Evolutionary conservation across 2,113 vertebrate species (phyloP).

Genomic region (Aix galericulata): DNA sequence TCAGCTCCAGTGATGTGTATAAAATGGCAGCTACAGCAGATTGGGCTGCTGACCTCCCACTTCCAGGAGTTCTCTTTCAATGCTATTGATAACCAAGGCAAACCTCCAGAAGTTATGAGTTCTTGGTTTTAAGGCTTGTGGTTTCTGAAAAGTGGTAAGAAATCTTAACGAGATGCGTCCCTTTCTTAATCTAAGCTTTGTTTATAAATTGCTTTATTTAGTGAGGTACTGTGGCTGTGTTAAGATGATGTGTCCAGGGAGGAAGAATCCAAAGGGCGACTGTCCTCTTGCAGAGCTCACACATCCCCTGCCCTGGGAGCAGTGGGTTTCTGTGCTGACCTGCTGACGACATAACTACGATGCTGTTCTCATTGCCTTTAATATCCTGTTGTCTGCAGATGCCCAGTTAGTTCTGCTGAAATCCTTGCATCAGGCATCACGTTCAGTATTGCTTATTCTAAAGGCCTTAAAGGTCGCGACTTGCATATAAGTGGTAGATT

Average conservation of each 20-base stretch:
- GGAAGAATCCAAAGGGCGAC: background rate
- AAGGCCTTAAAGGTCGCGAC: background rate
- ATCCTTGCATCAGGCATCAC: background rate
- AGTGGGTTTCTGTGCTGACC: background rate
- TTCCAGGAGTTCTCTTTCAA: background rate
- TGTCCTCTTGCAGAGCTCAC: background rate
- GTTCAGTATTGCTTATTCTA: background rate
- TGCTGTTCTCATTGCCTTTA: background rate
- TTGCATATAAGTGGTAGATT: background rate
- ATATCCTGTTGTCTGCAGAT: background rate
- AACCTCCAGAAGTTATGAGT: rapidly evolving
- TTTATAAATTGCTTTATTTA: background rate
- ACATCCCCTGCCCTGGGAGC: rapidly evolving
- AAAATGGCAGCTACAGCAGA: background rate
- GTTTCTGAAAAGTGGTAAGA: background rate
- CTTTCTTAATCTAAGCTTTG: background rate
- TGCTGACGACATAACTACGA: background rate
- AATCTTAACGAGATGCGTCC: background rate
- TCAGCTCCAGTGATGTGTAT: background rate
- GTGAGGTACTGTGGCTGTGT: background rate
- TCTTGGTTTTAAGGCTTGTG: background rate
- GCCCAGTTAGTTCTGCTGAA: background rate
- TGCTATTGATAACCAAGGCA: rapidly evolving
- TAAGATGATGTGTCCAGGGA: background rate
- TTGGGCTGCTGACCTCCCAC: background rate